phyloP scores from a whole-genome alignment of 2,113 vertebrate genomes.

The Oncorhynchus mykiss region DNA sequence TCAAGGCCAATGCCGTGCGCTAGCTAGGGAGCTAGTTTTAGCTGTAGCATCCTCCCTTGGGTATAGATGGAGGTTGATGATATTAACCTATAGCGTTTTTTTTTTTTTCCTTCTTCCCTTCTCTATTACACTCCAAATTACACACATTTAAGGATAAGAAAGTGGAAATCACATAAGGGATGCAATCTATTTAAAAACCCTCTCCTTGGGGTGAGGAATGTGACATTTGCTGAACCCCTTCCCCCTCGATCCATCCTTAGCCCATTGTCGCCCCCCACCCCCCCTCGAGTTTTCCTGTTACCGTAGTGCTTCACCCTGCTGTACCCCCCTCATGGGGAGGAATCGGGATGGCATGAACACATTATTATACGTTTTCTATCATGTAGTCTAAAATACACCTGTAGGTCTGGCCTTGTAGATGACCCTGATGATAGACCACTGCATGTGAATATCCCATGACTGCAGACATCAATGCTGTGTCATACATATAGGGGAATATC shows the following conservation, averaged over 20 bases:
- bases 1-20: conserved; percentile 49
- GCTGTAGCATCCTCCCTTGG: conserved; percentile 64
- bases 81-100: conserved; percentile 70
- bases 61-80: conserved; percentile 68
- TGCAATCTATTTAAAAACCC: conserved; percentile 76
- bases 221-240: conserved; percentile 53
- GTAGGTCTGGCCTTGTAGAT: neutral
- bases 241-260: conserved; percentile 51
- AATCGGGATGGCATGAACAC: neutral
- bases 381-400: neutral
- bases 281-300: neutral
- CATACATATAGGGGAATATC: no score
- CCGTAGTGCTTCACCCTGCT: neutral
- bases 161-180: conserved; percentile 65
- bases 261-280: no score
- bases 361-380: neutral
- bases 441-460: no score
- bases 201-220: conserved; percentile 63
- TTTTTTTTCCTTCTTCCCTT: conserved; percentile 28
- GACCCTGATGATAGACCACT: neutral
- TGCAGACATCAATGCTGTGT: no score
- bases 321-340: neutral
- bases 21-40: conserved; percentile 56
- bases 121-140: conserved; percentile 68
- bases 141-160: conserved; percentile 61